These are phyloP conservation scores for Trichacis sp. DNA, from an alignment of 2,888 invertebrate species.

Conservation along the genomic window DNA sequence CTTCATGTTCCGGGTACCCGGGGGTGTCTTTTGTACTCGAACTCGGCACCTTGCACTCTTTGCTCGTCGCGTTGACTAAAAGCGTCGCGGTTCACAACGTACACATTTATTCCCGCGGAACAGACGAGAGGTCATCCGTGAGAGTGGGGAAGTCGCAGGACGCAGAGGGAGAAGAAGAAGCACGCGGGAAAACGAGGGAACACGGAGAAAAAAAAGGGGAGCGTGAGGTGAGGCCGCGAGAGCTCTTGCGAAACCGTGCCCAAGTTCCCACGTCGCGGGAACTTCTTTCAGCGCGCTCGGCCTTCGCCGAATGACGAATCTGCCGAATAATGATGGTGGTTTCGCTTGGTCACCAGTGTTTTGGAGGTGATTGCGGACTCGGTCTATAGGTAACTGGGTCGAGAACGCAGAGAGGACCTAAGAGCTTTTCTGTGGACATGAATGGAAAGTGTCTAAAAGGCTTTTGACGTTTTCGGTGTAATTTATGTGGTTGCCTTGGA, in stretches of 20 bases:
- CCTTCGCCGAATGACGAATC: too few species aligned
- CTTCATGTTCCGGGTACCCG: constrained; percentile 58
- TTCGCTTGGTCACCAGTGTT: too few species aligned
- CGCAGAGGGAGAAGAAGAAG: constrained; percentile 26
- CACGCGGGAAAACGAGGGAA: constrained; percentile 21
- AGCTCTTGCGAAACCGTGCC: constrained; percentile 52
- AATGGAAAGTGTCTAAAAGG: too few species aligned
- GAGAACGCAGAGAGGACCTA: too few species aligned
- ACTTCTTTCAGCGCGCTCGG: constrained; percentile 1
- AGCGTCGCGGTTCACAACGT: constrained; percentile 61
- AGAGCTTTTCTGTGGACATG: constrained; percentile 9
- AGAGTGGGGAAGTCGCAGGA: constrained; percentile 54
- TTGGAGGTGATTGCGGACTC: too few species aligned
- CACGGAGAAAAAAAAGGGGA: constrained; percentile 37
- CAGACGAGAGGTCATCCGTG: constrained; percentile 64
- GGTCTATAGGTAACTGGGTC: too few species aligned
- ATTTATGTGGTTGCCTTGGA: too few species aligned
- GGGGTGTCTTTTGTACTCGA: too few species aligned
- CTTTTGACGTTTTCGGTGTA: too few species aligned
- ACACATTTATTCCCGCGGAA: constrained; percentile 66
- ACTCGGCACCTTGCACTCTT: too few species aligned
- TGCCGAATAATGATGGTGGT: too few species aligned
- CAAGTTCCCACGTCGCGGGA: constrained; percentile 58
- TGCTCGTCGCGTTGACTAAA: constrained; percentile 58
- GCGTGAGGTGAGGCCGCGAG: constrained; percentile 43